A percentile compares a stretch with the other conserved stretches of the same genome.
phyloP scores from a whole-genome alignment of 1,140 invertebrate species.

The Tetramorium alpestre region DNA sequence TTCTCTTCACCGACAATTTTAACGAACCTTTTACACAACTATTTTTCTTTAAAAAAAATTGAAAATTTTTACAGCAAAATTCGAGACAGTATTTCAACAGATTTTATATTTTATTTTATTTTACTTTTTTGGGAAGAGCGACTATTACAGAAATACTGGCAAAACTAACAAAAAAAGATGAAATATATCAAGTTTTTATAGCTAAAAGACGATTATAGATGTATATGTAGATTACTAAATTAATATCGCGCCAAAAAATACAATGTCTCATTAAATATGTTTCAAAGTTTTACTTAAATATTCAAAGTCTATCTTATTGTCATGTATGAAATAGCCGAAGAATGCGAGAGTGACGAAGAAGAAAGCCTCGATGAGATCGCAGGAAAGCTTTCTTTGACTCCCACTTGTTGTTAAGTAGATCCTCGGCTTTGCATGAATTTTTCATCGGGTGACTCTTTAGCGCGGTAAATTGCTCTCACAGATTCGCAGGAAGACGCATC shows the following conservation, averaged over 20 bases:
- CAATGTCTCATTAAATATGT: neutral
- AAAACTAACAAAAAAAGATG: neutral
- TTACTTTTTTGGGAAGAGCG: neutral
- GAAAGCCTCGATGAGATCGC: conserved; percentile 28
- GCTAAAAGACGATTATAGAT: too few species aligned
- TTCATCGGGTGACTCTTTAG: conserved; percentile 57
- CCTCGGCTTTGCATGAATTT: conserved; percentile 64
- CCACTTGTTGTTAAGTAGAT: conserved; percentile 60
- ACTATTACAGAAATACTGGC: neutral
- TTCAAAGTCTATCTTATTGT: neutral
- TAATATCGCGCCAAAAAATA: neutral
- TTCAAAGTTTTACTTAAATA: conserved; percentile 2
- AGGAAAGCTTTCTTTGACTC: conserved; percentile 41
- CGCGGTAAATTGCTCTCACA: conserved; percentile 61
- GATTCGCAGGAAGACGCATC: conserved; percentile 50
- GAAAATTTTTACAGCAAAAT: neutral
- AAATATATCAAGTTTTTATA: neutral
- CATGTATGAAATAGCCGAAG: neutral
- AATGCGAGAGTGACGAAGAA: neutral
- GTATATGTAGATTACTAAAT: neutral
- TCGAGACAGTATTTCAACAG: neutral
- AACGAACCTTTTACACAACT: neutral
- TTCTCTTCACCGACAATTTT: neutral
- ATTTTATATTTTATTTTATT: neutral
- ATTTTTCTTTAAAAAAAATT: neutral